Evolutionary conservation across 2,888 invertebrate genomes (phyloP), one percentile per base, ranked within the genome.

Genomic region (Morpho helenor): DNA sequence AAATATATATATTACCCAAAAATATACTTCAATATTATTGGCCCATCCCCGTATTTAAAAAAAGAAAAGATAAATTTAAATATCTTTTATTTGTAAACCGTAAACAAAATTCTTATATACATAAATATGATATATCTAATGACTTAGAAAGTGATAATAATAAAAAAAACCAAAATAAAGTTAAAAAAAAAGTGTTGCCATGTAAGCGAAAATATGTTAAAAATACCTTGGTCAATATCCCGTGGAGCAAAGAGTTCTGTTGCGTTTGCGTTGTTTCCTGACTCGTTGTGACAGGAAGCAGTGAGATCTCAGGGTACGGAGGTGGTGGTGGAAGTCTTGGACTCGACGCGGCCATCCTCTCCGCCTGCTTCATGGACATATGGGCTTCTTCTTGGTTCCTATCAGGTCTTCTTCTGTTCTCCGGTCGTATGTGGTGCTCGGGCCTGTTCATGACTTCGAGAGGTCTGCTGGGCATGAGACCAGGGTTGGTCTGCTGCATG

Each of bases 301-400:
- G 89, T 2, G 95, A 96, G 50, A 96, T 95, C 82, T 96, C 96
- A 0, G 95, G 95, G 84, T 95, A 95, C 52, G 93, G 94, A 51
- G 93, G 94, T 6, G 94, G 94, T 7, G 94, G 93, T 2, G 92
- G 92, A 56, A 92, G 81, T 31, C 88, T 73, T 7, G 90, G 84
- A 52, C 82, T 82, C 0, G 85, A 78, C 0, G 88, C 80, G 0
- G 87, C 80, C 53, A 82, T 66, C 49, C 87, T 73, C 56, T 85
- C 85, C 0, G 74, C 71, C 56, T 79, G 73, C 75, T 86, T 84
- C 73, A 80, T 56, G 73, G 79, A 72, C 63, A 66, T 71, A 65
- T 79, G 77, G 7, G 65, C 49, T 23, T 78, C 80, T 53, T 87
- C 83, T 22, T 49, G 55, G 43, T 76, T 71, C 53, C 83, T 73